A percentile compares a stretch with the other conserved stretches of the same genome.
Conservation (phyloP, 2,113 vertebrate species). For the Triplophysa siluroides region DNA sequence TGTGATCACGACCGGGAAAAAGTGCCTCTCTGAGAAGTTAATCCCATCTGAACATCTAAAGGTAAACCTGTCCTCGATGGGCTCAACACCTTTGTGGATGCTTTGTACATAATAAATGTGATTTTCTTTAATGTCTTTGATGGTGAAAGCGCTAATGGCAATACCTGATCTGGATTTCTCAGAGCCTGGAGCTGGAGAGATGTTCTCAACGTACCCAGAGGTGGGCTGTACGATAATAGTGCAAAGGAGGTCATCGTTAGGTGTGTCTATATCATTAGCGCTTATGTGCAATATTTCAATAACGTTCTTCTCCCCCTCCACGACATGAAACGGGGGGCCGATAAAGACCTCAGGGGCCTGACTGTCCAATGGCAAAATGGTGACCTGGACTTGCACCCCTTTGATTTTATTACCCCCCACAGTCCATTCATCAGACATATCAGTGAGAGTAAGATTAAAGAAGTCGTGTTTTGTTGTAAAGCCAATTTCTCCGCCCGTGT, state of each 20-base stretch:
- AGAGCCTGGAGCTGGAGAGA: slow-evolving; percentile 92
- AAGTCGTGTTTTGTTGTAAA: slow-evolving; percentile 81
- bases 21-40: slow-evolving; percentile 86
- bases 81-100: slow-evolving; percentile 89
- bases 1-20: slow-evolving; percentile 87
- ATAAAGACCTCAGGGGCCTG: slow-evolving; percentile 85
- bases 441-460: slow-evolving; percentile 90
- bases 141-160: slow-evolving; percentile 89
- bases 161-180: slow-evolving; percentile 92
- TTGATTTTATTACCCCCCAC: slow-evolving; percentile 82
- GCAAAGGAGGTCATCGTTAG: slow-evolving; percentile 87
- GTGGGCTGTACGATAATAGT: slow-evolving; percentile 88
- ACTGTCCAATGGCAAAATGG: slow-evolving; percentile 91
- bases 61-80: slow-evolving; percentile 90
- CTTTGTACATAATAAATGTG: slow-evolving; percentile 96
- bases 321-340: slow-evolving; percentile 78
- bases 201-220: slow-evolving; percentile 92
- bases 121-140: slow-evolving; percentile 86
- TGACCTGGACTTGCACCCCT: slow-evolving; percentile 86
- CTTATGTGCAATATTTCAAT: slow-evolving; percentile 80
- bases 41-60: slow-evolving; percentile 95
- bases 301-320: slow-evolving; percentile 82
- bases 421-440: slow-evolving; percentile 88
- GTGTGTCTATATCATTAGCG: slow-evolving; percentile 83
- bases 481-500: slow-evolving; percentile 90